Conservation (phyloP, 1,140 invertebrate species). For the Drosophila malerkotliana region DNA sequence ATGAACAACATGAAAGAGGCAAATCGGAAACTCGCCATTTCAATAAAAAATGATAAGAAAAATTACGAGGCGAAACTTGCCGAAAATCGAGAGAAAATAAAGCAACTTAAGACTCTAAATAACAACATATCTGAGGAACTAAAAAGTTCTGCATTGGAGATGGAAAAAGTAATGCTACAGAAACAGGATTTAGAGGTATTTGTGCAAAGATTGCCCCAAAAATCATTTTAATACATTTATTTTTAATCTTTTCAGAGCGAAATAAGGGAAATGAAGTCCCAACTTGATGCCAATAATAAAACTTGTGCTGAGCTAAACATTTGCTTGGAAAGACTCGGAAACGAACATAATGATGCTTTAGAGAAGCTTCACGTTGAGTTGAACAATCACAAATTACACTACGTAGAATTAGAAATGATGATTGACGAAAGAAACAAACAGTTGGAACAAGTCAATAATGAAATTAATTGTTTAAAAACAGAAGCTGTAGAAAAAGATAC, state of each 20-base stretch:
- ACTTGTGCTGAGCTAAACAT: background rate
- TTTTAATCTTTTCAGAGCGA: background rate
- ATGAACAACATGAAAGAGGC: background rate
- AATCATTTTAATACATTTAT: background rate
- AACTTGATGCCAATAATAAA: background rate
- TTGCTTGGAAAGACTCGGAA: background rate
- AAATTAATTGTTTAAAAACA: background rate
- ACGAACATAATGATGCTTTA: background rate
- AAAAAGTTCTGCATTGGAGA: background rate
- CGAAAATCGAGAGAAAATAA: background rate
- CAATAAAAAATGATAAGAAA: background rate
- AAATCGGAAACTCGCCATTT: background rate
- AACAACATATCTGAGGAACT: background rate
- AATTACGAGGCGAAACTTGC: background rate
- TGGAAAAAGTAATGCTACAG: background rate
- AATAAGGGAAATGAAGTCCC: background rate
- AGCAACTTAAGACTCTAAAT: background rate
- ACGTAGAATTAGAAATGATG: background rate
- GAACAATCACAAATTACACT: background rate
- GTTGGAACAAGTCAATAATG: background rate
- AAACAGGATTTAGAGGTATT: background rate
- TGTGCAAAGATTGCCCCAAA: background rate
- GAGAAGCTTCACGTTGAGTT: background rate
- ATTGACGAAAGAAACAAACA: background rate
- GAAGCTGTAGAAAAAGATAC: background rate